Percentiles rank a stretch among this genome's conserved stretches.
Evolutionary conservation across 2,888 invertebrate species (phyloP).

Genomic region (Nomada hirtipes): DNA sequence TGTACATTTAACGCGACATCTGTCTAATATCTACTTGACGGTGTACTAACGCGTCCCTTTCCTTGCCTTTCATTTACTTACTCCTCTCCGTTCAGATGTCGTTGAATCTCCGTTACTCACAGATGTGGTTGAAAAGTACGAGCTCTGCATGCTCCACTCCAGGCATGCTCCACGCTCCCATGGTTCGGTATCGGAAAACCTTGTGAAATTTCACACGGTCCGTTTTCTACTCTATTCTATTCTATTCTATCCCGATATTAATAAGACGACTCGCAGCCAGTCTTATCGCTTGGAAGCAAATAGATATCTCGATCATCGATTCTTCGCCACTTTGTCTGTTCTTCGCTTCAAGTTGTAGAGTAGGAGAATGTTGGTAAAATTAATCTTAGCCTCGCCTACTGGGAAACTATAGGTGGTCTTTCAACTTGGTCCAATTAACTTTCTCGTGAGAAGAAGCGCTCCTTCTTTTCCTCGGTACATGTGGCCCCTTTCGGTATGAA

Average conservation of each 20-base stretch:
- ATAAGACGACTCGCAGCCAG: no score
- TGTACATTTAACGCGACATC: conserved; percentile 69
- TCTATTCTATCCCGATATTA: background rate
- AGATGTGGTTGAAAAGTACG: conserved; percentile 11
- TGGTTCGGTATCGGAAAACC: background rate
- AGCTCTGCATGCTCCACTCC: background rate
- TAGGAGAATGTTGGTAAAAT: conserved; percentile 8
- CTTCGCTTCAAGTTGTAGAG: conserved; percentile 28
- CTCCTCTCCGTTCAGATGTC: conserved; percentile 47
- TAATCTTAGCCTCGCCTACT: conserved; percentile 15
- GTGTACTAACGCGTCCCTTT: conserved; percentile 13
- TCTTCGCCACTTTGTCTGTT: background rate
- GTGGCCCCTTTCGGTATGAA: conserved; percentile 54
- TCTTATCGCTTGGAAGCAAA: background rate
- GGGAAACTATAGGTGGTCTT: conserved; percentile 25
- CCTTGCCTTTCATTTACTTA: conserved; percentile 24
- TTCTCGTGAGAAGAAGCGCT: conserved; percentile 23
- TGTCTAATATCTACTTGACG: conserved; percentile 68
- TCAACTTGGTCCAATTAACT: conserved; percentile 58
- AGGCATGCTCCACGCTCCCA: background rate
- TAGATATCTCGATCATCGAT: conserved; percentile 13
- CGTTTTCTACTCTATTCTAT: background rate
- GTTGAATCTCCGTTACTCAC: conserved; percentile 58
- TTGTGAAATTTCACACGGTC: background rate
- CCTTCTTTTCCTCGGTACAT: conserved; percentile 15